Conservation (phyloP, 2,113 vertebrate species). For the Bettongia penicillata region DNA sequence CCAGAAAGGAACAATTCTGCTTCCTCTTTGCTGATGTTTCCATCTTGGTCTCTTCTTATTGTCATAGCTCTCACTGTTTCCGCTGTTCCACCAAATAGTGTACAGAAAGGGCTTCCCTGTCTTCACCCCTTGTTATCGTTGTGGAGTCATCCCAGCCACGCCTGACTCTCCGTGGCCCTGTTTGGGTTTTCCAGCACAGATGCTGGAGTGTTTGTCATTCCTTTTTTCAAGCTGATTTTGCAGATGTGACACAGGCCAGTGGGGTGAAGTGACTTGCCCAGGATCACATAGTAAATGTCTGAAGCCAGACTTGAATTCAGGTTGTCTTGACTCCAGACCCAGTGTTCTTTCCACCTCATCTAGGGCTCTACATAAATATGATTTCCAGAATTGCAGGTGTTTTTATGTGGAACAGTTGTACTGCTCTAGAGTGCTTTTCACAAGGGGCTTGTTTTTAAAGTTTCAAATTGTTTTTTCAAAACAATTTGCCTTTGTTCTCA, state of each 20-base stretch:
- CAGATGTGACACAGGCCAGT: neutral
- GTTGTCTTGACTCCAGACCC: no score
- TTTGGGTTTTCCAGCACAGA: neutral
- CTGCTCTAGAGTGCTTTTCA: neutral
- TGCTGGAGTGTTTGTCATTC: no score
- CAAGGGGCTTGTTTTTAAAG: neutral
- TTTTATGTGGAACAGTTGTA: conserved; percentile 7
- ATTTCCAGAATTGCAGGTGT: neutral
- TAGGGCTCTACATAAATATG: neutral
- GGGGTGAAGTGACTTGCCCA: neutral
- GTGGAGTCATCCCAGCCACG: neutral
- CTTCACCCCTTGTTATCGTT: no score
- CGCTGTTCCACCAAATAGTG: no score
- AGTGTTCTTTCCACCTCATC: neutral
- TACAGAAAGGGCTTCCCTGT: no score
- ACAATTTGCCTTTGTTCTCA: conserved; percentile 4
- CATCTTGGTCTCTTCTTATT: no score
- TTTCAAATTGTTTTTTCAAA: neutral
- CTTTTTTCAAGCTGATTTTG: neutral
- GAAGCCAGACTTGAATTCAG: no score
- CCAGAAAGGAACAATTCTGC: no score
- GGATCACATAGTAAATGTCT: neutral
- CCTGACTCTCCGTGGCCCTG: neutral
- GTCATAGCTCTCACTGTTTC: no score
- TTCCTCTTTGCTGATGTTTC: no score